phyloP scores from a whole-genome alignment of 2,113 vertebrate genomes.

The Cheilinus undulatus region DNA sequence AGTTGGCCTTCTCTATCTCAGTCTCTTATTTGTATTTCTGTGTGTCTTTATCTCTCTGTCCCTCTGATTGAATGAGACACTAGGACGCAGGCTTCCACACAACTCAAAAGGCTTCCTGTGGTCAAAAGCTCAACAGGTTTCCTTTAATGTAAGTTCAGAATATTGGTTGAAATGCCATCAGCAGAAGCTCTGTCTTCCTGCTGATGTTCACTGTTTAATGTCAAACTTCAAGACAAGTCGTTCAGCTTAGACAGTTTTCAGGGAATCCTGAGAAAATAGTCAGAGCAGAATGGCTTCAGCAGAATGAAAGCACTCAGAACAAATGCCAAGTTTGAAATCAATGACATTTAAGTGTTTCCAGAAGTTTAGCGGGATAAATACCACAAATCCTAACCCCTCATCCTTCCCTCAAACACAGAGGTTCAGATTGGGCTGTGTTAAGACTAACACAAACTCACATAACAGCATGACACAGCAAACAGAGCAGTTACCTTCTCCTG shows the following conservation, averaged over 20 bases:
- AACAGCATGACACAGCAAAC: background rate
- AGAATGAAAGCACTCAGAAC: background rate
- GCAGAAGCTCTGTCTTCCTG: background rate
- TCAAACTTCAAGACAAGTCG: slow-evolving; percentile 1
- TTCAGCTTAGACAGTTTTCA: background rate
- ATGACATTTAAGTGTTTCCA: background rate
- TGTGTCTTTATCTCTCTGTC: background rate
- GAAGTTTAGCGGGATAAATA: background rate
- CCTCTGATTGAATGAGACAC: background rate
- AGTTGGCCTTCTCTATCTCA: background rate
- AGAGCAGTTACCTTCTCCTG: background rate
- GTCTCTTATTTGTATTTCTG: background rate
- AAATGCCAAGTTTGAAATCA: background rate
- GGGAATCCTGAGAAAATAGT: background rate
- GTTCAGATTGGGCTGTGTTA: background rate
- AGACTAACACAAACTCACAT: background rate
- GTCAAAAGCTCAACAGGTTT: background rate
- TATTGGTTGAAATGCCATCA: background rate
- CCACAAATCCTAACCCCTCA: background rate
- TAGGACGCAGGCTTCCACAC: too few species aligned
- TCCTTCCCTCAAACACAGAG: background rate
- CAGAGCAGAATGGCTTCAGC: background rate
- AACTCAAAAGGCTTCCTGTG: background rate
- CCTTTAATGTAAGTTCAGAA: background rate
- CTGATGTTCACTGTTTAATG: background rate